Evolutionary conservation across 1,140 invertebrate genomes (phyloP).

Genomic region (Apis dorsata): DNA sequence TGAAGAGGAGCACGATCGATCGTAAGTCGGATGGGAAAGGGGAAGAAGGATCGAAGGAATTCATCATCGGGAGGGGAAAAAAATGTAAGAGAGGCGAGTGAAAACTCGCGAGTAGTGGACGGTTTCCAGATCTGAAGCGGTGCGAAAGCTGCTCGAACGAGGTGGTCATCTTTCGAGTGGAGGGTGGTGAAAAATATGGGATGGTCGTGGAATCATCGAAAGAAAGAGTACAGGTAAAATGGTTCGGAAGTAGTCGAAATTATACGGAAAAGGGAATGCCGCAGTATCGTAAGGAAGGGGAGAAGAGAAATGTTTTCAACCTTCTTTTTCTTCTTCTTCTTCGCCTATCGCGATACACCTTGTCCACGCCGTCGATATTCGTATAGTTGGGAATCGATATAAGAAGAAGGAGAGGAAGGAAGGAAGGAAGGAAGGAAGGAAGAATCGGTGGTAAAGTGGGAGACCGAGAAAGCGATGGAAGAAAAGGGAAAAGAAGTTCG

Average conservation of each 20-base stretch:
- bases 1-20: constrained; percentile 62
- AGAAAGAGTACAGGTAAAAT: constrained; percentile 75
- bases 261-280: neutral
- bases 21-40: constrained; percentile 51
- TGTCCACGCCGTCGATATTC: constrained; percentile 21
- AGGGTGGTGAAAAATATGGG: constrained; percentile 67
- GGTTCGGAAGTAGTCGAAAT: constrained; percentile 59
- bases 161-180: constrained; percentile 15
- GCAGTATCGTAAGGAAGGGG: neutral
- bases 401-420: neutral
- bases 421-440: neutral
- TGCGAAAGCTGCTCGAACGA: constrained; percentile 22
- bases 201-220: constrained; percentile 80
- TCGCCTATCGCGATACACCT: neutral
- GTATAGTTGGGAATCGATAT: neutral
- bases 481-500: constrained; percentile 14
- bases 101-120: neutral
- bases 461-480: neutral
- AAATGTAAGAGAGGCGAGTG: constrained; percentile 59
- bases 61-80: constrained; percentile 41
- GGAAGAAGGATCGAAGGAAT: constrained; percentile 53
- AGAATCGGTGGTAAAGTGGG: constrained; percentile 19
- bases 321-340: too few relatives aligned
- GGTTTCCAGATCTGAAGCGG: neutral
- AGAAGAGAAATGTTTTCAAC: constrained; percentile 1